Evolutionary conservation across 1,140 invertebrate genomes (phyloP).

Genomic region (Drosophila takahashii): DNA sequence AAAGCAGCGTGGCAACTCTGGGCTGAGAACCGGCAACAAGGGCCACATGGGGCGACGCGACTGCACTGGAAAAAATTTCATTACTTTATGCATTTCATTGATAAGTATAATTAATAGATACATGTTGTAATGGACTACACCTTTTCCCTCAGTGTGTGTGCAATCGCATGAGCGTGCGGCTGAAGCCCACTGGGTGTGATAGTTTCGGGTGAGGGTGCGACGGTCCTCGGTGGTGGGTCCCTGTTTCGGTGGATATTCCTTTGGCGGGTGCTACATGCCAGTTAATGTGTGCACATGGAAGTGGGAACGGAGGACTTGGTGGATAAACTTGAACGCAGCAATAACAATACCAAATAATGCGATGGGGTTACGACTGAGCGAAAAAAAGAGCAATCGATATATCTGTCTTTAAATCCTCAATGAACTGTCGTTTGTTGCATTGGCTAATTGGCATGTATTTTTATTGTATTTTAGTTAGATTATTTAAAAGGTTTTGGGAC

Average conservation of each 20-base stretch:
- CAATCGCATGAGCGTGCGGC: slow-evolving; percentile 19
- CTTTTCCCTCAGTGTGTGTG: slow-evolving; percentile 14
- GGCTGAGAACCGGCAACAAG: slow-evolving; percentile 19
- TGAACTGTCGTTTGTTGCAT: slow-evolving; percentile 5
- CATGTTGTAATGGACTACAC: not conserved
- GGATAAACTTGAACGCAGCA: slow-evolving; percentile 52
- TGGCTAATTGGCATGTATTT: not conserved
- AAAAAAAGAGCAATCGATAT: slow-evolving; percentile 47
- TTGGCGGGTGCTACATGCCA: slow-evolving; percentile 39
- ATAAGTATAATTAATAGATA: not conserved
- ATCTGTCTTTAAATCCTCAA: slow-evolving; percentile 1
- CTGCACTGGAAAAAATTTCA: slow-evolving; percentile 1
- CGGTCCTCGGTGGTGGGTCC: slow-evolving; percentile 34
- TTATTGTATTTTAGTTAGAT: too few relatives aligned
- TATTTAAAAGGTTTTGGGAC: too few relatives aligned
- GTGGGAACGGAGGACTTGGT: slow-evolving; percentile 12
- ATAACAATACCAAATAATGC: slow-evolving; percentile 44
- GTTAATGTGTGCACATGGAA: slow-evolving; percentile 34
- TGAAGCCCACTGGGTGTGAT: slow-evolving; percentile 16
- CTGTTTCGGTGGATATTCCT: slow-evolving; percentile 42
- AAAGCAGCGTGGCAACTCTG: slow-evolving; percentile 25
- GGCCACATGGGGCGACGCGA: slow-evolving; percentile 27
- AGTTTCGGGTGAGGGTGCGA: slow-evolving; percentile 21
- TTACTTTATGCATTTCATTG: too few relatives aligned
- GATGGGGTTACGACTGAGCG: slow-evolving; percentile 36